Percentiles rank a stretch among this genome's conserved stretches.
These are phyloP conservation scores for Eupithecia centaureata DNA, from an alignment of 2,888 invertebrate genomes.

Conservation along the genomic window DNA sequence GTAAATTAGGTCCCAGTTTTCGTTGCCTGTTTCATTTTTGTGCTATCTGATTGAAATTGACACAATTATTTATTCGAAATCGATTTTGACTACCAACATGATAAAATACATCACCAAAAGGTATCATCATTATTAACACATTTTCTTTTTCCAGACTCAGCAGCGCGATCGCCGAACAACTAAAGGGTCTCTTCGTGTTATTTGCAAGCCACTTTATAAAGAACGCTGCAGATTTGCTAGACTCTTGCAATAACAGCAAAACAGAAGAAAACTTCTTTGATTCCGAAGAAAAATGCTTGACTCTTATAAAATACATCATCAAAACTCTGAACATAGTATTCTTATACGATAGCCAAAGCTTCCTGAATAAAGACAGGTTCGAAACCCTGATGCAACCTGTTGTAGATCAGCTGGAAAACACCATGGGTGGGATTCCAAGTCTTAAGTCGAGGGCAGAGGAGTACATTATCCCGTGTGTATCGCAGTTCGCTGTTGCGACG, in stretches of 20 bases:
- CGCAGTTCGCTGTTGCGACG: constrained; percentile 91
- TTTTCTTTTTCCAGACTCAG: constrained; percentile 84
- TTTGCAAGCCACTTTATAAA: constrained; percentile 94
- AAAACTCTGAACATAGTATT: constrained; percentile 91
- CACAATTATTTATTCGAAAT: not conserved
- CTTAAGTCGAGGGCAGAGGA: constrained; percentile 85
- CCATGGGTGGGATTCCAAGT: constrained; percentile 84
- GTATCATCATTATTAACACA: not conserved
- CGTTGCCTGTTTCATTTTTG: not conserved
- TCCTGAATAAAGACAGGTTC: constrained; percentile 93
- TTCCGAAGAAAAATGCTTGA: constrained; percentile 82
- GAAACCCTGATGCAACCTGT: constrained; percentile 93
- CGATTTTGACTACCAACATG: not conserved
- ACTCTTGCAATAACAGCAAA: constrained; percentile 86
- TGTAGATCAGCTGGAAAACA: constrained; percentile 94
- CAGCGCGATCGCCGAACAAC: constrained; percentile 89
- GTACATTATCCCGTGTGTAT: constrained; percentile 90
- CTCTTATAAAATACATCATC: constrained; percentile 88
- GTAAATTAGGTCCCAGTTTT: too few relatives aligned
- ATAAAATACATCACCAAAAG: not conserved
- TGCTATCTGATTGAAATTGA: not conserved
- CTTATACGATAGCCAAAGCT: constrained; percentile 91
- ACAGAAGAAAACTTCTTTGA: constrained; percentile 80
- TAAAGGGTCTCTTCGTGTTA: constrained; percentile 94
- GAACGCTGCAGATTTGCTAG: constrained; percentile 90